Conservation (phyloP, 1,140 invertebrate species). For the Trichoplusia ni region DNA sequence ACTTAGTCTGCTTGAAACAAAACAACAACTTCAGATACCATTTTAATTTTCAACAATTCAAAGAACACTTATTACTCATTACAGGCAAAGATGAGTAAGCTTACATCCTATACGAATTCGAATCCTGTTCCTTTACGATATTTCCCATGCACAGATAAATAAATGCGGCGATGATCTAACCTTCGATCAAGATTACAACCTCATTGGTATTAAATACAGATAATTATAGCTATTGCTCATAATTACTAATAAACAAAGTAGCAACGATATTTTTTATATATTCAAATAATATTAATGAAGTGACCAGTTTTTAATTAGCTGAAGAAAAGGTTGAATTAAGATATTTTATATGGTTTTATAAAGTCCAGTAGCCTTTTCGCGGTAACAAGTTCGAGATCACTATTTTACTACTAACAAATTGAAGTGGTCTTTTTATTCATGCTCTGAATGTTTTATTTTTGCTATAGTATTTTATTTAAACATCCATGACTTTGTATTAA, state of each 20-base stretch:
- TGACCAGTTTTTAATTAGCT: constrained; percentile 26
- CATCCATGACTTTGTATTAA: too few species aligned
- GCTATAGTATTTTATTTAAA: neutral
- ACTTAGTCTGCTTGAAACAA: neutral
- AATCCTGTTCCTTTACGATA: constrained; percentile 44
- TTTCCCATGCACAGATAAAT: constrained; percentile 43
- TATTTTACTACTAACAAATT: constrained; percentile 2
- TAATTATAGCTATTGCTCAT: constrained; percentile 38
- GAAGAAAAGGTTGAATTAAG: neutral
- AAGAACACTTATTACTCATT: constrained; percentile 21
- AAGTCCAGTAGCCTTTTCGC: constrained; percentile 9
- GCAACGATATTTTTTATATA: constrained; percentile 13
- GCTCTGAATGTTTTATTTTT: neutral
- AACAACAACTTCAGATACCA: neutral
- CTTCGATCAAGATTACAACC: constrained; percentile 34
- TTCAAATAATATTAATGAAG: constrained; percentile 13
- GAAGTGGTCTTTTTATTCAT: neutral
- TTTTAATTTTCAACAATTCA: constrained; percentile 26
- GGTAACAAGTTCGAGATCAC: neutral
- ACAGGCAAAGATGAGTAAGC: constrained; percentile 41
- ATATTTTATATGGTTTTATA: neutral
- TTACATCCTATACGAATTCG: constrained; percentile 40
- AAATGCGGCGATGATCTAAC: constrained; percentile 51
- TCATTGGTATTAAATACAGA: constrained; percentile 39
- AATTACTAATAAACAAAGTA: constrained; percentile 40